Base-by-base conservation (phyloP, 2,888 invertebrate species). In the Nezara viridula region DNA sequence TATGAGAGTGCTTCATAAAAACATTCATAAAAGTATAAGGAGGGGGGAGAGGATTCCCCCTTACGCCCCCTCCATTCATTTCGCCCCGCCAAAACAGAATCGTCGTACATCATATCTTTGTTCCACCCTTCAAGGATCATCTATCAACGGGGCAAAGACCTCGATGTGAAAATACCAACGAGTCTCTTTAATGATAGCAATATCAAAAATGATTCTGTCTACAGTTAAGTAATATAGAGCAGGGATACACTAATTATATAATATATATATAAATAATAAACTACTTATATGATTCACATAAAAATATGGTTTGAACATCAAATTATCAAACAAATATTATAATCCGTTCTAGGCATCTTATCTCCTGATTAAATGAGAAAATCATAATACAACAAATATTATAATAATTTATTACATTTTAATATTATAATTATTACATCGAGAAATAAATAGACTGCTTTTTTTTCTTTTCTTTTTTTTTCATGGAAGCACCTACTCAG, bases 21-120 rank as follows among this genome's bases (percentile, higher is more conserved):
- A 73, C 19, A 37, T 73, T 73, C 66, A 73, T 73, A 73, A 73
- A 73, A 73, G 66, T 73, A 16, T 27, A 9, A 0, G 24, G n/a
- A n/a, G 50, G 52, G 21, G 4, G 52, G 21, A 9, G 27, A 55
- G 55, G 27, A 14, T 27, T 27, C 2, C 27, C 14, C 55, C 27
- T 16, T 14, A 27, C 32, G 37, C 32, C 66, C 37, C 66, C 37
- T 73, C 81, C 81, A 81, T 81, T 81, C 81, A 81, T 81, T 81
- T n/a, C 81, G 10, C 81, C 44, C 81, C 44, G n/a, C n/a, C 44
- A 81, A 81, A 81, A 81, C 81, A 81, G n/a, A 81, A 81, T 81
- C n/a, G 14, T 44, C 81, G 81, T 81, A 81, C 44, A 81, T 81
- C 81, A 81, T 81, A 47, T 81, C 81, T 81, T 81, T 81, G 44